Evolutionary conservation across 2,113 vertebrate species (phyloP).

Genomic region (Pseudolaguvia tuberculata): DNA sequence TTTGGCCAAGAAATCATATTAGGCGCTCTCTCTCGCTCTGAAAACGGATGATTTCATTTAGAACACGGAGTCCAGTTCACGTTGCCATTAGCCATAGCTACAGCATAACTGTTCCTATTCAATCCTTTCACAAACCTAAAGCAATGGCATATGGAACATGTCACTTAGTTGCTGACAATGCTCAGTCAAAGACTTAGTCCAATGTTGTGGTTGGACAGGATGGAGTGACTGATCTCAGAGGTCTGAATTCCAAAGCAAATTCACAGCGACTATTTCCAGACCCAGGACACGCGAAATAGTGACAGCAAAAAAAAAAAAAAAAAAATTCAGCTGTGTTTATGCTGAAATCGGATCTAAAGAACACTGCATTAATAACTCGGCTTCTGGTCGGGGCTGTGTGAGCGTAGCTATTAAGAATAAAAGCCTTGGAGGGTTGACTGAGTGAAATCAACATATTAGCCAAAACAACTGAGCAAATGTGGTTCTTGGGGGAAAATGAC

Average conservation of each 20-base stretch:
- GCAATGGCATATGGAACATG: constrained; percentile 24
- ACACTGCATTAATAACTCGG: constrained; percentile 4
- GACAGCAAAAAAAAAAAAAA: neutral
- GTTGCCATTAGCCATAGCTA: constrained; percentile 20
- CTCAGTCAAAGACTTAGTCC: neutral
- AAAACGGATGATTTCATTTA: constrained; percentile 30
- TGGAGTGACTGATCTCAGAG: constrained; percentile 26
- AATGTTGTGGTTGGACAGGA: constrained; percentile 27
- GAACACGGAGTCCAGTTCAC: constrained; percentile 13
- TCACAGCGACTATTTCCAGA: constrained; percentile 9
- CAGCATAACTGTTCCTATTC: constrained; percentile 4
- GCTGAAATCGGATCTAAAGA: neutral
- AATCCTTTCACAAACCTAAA: constrained; percentile 24
- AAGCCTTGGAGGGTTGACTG: constrained; percentile 14
- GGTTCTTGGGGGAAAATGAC: neutral
- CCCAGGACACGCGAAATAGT: neutral
- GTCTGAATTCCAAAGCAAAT: constrained; percentile 15
- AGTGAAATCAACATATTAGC: constrained; percentile 33
- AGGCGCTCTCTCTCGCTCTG: neutral
- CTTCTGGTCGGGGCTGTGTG: neutral
- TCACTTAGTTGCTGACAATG: constrained; percentile 29
- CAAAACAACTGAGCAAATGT: constrained; percentile 49
- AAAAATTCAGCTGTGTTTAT: constrained; percentile 7
- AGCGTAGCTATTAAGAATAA: constrained; percentile 3
- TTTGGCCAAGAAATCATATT: constrained; percentile 1